Conservation (phyloP, 2,888 invertebrate genomes). For the Tipula confusa region DNA sequence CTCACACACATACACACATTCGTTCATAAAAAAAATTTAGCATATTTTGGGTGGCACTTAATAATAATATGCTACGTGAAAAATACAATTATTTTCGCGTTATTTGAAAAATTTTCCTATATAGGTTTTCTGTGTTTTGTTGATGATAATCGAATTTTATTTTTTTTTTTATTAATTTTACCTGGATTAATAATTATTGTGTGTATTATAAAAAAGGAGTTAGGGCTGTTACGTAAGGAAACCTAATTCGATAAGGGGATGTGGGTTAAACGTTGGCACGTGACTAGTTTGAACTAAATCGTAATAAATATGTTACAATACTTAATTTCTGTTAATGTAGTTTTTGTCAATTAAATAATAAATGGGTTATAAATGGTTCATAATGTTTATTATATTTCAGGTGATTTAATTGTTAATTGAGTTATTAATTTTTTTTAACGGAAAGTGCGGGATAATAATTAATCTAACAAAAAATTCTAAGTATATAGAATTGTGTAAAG, state of each 20-base stretch:
- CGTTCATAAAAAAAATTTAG: not conserved
- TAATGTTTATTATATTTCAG: too few species aligned
- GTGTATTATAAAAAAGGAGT: not conserved
- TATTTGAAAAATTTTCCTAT: not conserved
- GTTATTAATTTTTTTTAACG: too few species aligned
- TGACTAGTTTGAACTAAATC: not conserved
- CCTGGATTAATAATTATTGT: not conserved
- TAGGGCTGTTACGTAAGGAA: not conserved
- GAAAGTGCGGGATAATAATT: too few species aligned
- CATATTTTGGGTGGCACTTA: conserved; percentile 1
- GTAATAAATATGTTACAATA: not conserved
- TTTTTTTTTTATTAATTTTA: not conserved
- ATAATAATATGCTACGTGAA: not conserved
- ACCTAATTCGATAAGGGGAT: not conserved
- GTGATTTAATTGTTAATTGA: too few species aligned
- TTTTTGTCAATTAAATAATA: not conserved
- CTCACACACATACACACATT: not conserved
- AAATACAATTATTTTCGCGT: conserved; percentile 13
- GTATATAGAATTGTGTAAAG: too few species aligned
- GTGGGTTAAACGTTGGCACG: not conserved
- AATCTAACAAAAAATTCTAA: too few species aligned
- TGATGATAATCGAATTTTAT: not conserved
- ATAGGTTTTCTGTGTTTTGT: not conserved
- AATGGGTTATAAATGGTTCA: too few species aligned
- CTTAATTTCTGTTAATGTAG: not conserved